Conservation (phyloP, 2,888 invertebrate species). For the Sarcophaga caerulescens region DNA sequence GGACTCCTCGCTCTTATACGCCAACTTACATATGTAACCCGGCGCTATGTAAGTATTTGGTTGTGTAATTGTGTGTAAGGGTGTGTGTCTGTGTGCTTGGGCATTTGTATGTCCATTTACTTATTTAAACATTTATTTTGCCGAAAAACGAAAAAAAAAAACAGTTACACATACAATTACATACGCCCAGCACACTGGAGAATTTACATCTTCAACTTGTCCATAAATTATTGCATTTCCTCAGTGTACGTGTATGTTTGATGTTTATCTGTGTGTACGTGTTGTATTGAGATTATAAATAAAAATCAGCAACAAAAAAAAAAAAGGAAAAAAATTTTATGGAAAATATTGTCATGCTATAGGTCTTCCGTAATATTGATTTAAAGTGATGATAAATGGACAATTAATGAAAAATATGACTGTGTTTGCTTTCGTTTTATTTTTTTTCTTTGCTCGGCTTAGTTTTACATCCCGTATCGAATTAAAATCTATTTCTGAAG, state of each 20-base stretch:
- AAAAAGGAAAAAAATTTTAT: neutral
- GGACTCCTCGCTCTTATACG: constrained; percentile 13
- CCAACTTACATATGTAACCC: constrained; percentile 5
- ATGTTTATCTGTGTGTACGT: neutral
- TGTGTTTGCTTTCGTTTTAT: neutral
- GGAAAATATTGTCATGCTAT: constrained; percentile 51
- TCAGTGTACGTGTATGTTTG: constrained; percentile 39
- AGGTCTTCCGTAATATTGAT: constrained; percentile 62
- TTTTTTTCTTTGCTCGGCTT: neutral
- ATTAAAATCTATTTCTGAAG: too few species aligned
- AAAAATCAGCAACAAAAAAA: neutral
- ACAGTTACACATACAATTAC: constrained; percentile 44
- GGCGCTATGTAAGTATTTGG: neutral
- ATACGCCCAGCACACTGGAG: constrained; percentile 44
- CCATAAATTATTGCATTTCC: constrained; percentile 67
- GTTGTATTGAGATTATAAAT: neutral
- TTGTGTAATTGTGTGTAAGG: neutral
- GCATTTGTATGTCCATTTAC: constrained; percentile 49
- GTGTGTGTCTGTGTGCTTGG: constrained; percentile 26
- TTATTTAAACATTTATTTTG: constrained; percentile 58
- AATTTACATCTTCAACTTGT: constrained; percentile 65
- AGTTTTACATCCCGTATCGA: too few species aligned
- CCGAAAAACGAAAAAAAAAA: constrained; percentile 5
- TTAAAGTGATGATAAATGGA: constrained; percentile 65
- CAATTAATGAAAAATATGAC: constrained; percentile 61